Base-by-base conservation (phyloP, 2,797 vertebrate species). In the Onychomys arenicola region DNA sequence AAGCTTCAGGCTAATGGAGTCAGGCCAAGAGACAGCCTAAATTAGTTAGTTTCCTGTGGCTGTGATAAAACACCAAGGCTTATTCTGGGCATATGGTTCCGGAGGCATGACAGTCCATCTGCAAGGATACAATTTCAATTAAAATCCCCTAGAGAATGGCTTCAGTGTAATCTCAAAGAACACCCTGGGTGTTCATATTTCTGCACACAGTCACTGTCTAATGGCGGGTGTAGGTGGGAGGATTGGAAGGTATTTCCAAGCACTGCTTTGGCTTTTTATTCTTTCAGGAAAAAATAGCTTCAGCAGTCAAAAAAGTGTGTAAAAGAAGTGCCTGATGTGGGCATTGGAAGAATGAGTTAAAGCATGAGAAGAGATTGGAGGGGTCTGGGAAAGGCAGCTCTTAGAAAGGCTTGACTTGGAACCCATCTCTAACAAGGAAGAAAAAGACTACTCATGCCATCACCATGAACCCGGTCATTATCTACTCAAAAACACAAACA, bases 401-500 rank as follows among this genome's bases (percentile, higher is more conserved):
- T n/a, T 71, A 14, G 2, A 77, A 61, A 75, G 10, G 23, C 11
- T 67, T 21, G 46, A 61, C 21, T 17, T 14, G 46, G 94, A 19
- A 65, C 32, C 19, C 52, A 65, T 63, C 40, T 17, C 52, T 63
- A 3, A 49, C 14, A 59, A 76, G 17, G 12, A 13, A 83, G 59
- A 87, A 90, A 83, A 87, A 49, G n/a, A 71, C 8, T 34, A 52
- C 73, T 61, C 90, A 57, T 89, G 23, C 37, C 59, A 46, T 86
- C n/a, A 61, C 10, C 0, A 27, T 67, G 52, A 65, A n/a, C 88
- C 34, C 78, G 94, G 6, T 61, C 82, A 40, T 13, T 46, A 75
- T 61, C 40, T 95, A 37, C 67, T 87, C 27, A 94, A 34, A 89
- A 86, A 94, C 76, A 61, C 11, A 71, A 73, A 49, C 14, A 77